Evolutionary conservation across 2,113 vertebrate genomes (phyloP).

Genomic region (Myrmecobius fasciatus): DNA sequence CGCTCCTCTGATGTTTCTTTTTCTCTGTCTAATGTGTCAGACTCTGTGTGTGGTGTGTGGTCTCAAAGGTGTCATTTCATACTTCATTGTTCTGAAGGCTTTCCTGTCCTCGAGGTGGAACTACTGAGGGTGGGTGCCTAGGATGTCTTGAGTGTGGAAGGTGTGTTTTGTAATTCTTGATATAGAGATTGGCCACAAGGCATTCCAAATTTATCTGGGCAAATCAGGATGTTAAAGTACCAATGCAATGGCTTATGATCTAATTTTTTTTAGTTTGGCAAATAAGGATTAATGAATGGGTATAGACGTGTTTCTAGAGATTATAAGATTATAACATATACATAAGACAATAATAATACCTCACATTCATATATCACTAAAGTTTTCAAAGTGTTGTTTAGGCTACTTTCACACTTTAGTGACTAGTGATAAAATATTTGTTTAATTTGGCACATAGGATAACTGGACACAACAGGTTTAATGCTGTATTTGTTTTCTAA

Average conservation of each 20-base stretch:
- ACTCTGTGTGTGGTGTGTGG: neutral
- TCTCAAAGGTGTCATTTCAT: neutral
- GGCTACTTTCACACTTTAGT: neutral
- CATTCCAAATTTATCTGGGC: neutral
- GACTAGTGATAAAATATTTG: neutral
- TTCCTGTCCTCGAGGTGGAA: neutral
- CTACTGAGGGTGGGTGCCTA: neutral
- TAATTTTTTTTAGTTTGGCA: neutral
- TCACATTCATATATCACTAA: neutral
- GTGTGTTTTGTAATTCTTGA: neutral
- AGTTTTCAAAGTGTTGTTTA: neutral
- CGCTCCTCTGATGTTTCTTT: neutral
- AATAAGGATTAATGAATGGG: neutral
- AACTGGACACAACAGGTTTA: neutral
- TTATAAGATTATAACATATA: neutral
- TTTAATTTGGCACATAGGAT: neutral
- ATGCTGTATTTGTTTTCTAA: neutral
- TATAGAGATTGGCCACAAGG: neutral
- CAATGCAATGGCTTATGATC: neutral
- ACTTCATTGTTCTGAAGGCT: neutral
- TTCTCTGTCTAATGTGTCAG: neutral
- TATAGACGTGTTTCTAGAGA: neutral
- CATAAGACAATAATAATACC: neutral
- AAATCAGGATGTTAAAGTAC: neutral
- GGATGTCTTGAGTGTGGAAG: too few relatives aligned